These are phyloP conservation scores for Eptatretus atami DNA, from an alignment of 2,797 vertebrate species.

Conservation along the genomic window DNA sequence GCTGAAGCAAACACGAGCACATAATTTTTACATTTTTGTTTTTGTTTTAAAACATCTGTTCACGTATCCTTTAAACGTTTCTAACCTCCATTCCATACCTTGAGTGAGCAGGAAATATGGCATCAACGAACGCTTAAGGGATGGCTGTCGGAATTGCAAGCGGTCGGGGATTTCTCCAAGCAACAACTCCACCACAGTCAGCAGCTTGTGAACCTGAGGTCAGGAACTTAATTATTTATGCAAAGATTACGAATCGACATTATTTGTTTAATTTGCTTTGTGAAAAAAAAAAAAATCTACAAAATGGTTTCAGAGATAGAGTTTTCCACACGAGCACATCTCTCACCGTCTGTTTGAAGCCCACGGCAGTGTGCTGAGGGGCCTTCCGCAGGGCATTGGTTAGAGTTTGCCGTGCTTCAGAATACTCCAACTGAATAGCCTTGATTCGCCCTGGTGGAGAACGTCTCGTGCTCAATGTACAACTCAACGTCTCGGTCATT, in stretches of 20 bases:
- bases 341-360: slow-evolving; percentile 76
- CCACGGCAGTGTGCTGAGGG: slow-evolving; percentile 68
- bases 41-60: no score
- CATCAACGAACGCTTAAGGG: slow-evolving; percentile 77
- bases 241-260: no score
- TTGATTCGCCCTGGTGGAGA: slow-evolving; percentile 45
- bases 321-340: neutral
- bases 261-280: no score
- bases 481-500: no score
- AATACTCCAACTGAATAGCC: slow-evolving; percentile 79
- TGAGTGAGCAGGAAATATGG: slow-evolving; percentile 89
- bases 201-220: slow-evolving; percentile 54
- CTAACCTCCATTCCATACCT: slow-evolving; percentile 17
- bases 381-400: slow-evolving; percentile 80
- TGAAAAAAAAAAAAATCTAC: no score
- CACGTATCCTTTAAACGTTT: no score
- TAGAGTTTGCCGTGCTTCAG: slow-evolving; percentile 57
- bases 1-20: slow-evolving; percentile 16
- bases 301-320: no score
- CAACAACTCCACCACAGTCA: slow-evolving; percentile 72
- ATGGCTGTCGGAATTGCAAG: slow-evolving; percentile 75
- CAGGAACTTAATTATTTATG: no score
- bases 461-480: no score
- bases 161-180: slow-evolving; percentile 77
- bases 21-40: no score